Percentiles rank a stretch among this genome's conserved stretches.
Evolutionary conservation across 1,140 invertebrate species (phyloP).

Genomic region (Elymnias hypermnestra): DNA sequence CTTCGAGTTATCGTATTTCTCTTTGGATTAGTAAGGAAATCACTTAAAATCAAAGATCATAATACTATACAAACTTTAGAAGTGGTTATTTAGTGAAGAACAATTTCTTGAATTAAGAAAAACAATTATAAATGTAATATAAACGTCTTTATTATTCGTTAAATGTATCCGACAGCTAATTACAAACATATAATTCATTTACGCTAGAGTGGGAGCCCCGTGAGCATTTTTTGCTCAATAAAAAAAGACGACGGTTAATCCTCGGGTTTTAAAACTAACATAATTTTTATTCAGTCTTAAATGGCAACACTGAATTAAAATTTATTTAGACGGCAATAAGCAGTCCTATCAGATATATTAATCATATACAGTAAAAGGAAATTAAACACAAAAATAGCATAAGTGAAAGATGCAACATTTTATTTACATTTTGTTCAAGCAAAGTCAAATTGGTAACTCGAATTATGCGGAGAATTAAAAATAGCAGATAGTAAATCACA

Average conservation of each 20-base stretch:
- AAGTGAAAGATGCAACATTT: constrained; percentile 30
- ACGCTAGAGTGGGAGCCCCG: constrained; percentile 56
- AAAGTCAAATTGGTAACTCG: constrained; percentile 67
- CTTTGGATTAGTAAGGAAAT: too few relatives aligned
- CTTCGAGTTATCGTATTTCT: too few relatives aligned
- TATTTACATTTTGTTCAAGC: constrained; percentile 62
- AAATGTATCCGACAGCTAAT: constrained; percentile 38
- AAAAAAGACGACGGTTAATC: constrained; percentile 29
- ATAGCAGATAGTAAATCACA: constrained; percentile 37
- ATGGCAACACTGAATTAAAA: constrained; percentile 56
- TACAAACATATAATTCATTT: constrained; percentile 36
- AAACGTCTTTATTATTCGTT: constrained; percentile 61
- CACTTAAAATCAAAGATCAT: too few relatives aligned
- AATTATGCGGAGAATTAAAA: constrained; percentile 57
- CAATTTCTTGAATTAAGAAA: too few relatives aligned
- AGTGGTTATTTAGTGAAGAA: too few relatives aligned
- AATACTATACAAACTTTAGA: too few relatives aligned
- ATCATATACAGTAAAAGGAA: constrained; percentile 20
- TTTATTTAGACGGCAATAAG: constrained; percentile 11
- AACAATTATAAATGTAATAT: constrained; percentile 18
- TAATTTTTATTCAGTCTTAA: constrained; percentile 59
- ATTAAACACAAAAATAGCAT: constrained; percentile 23
- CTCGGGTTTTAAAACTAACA: constrained; percentile 31
- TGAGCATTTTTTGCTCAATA: constrained; percentile 19
- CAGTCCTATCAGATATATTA: constrained; percentile 22